Evolutionary conservation across 2,113 vertebrate genomes (phyloP).

Genomic region (Nicator chloris): DNA sequence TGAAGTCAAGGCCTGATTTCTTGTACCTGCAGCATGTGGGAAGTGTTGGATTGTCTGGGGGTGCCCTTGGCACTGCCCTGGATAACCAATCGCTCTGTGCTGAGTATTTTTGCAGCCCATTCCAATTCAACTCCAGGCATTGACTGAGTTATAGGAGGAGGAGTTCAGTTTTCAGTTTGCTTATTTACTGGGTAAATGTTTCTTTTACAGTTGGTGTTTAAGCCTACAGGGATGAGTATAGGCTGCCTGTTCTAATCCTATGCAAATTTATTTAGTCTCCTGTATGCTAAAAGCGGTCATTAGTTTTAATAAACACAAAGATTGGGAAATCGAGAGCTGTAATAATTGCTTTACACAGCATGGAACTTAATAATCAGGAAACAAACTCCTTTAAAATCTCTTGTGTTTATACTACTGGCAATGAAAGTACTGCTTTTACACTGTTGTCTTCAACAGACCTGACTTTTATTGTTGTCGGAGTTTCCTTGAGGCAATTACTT

Average conservation of each 20-base stretch:
- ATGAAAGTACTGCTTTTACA: neutral
- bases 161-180: neutral
- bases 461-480: neutral
- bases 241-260: neutral
- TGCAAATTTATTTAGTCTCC: conserved; percentile 11
- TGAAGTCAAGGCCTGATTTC: neutral
- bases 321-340: neutral
- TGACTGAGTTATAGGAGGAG: neutral
- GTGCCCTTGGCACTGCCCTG: neutral
- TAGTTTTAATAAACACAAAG: conserved; percentile 3
- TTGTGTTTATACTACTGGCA: neutral
- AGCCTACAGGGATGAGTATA: neutral
- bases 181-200: neutral
- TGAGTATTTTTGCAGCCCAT: neutral
- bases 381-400: neutral
- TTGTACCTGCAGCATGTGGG: neutral
- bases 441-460: neutral
- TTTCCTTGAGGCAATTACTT: neutral
- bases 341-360: neutral
- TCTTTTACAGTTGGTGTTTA: neutral
- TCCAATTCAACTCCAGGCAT: neutral
- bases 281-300: neutral
- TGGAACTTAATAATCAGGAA: neutral
- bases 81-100: neutral
- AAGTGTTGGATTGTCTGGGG: neutral